Evolutionary conservation across 2,113 vertebrate species (phyloP), one percentile per base, ranked within the genome.

Genomic region (Caranx melampygus): DNA sequence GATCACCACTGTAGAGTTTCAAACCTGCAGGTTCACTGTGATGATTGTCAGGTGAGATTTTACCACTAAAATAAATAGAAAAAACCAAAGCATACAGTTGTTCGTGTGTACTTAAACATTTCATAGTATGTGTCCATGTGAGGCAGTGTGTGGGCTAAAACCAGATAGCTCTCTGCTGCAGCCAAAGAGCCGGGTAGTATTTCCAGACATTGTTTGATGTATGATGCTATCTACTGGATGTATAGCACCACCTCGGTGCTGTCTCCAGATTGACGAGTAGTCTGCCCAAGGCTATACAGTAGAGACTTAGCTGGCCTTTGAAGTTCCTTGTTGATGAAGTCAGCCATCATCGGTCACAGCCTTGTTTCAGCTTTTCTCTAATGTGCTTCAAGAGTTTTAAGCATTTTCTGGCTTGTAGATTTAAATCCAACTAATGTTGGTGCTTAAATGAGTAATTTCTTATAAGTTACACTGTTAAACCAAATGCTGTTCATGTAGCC

Each of bases 161-260:
- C 45, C 64, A 45, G 85, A 79, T 84, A 65, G 52, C 37, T 80
- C 75, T 78, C 63, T 65, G 70, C 75, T 8, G 45, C 68, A 65
- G 82, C 69, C 40, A 21, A 62, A 70, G 76, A 82, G 61, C 37
- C 75, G 79, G 37, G 2, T 79, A 79, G 71, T 62, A 75, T 92
- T 89, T 91, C 88, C 78, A 81, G 35, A 77, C 76, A 81, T 85
- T 91, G 84, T 91, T 92, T 93, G 88, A 92, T 88, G 81, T 90
- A 66, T 84, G 88, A 91, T 92, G 84, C 74, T 92, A 91, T 93
- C 92, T 91, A 31, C 59, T 65, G 83, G 84, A 88, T 87, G 86
- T 86, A 88, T 69, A 89, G 83, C 85, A 84, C 79, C 84, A 88
- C 84, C 84, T 91, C 73, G 79, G 73, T 13, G 64, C 86, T 79